Conservation (phyloP, 2,113 vertebrate species). For the Grammomys dolichurus region DNA sequence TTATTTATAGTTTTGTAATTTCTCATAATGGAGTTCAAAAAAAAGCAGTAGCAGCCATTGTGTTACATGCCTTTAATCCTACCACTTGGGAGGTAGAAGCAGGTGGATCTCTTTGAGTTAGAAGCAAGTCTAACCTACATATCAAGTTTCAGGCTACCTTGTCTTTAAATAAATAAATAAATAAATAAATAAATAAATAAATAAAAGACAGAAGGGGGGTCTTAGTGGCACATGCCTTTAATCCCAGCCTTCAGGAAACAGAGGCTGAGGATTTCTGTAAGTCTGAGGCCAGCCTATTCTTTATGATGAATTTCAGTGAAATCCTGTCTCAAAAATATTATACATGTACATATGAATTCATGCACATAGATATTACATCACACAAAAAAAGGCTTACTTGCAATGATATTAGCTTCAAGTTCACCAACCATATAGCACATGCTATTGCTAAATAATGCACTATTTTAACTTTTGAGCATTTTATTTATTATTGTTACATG, state of each 20-base stretch:
- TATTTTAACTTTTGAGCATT: neutral
- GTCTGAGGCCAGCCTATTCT: neutral
- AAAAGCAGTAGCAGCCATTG: neutral
- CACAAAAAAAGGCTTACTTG: neutral
- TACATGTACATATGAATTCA: neutral
- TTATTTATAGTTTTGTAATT: conserved; percentile 1
- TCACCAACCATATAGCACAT: conserved; percentile 8
- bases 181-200: too few species aligned
- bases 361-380: neutral
- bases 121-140: neutral
- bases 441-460: neutral
- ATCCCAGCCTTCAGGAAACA: neutral
- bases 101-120: neutral
- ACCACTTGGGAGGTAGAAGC: neutral
- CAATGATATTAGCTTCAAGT: neutral
- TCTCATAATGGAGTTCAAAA: neutral
- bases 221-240: neutral
- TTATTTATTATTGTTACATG: neutral
- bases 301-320: neutral
- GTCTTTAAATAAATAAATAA: too few species aligned
- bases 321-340: neutral
- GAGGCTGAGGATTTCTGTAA: neutral
- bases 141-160: neutral
- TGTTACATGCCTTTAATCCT: neutral
- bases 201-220: too few species aligned